These are phyloP conservation scores for Esox lucius DNA, from an alignment of 2,797 vertebrate species.

Conservation along the genomic window DNA sequence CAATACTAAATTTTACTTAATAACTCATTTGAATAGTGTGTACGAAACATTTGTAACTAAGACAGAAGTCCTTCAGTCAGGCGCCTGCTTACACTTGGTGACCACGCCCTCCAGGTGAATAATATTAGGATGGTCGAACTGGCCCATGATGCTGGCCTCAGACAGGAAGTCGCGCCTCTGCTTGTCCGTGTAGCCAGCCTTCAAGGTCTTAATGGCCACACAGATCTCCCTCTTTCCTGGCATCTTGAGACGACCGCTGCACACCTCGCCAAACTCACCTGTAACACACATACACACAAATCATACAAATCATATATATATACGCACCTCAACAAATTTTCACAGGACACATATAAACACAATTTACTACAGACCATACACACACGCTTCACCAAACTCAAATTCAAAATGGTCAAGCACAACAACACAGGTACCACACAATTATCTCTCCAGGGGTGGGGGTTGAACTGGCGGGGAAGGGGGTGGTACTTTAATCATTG, in stretches of 20 bases:
- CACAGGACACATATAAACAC: neutral
- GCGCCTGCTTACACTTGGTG: slow-evolving; percentile 89
- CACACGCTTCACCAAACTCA: neutral
- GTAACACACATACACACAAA: slow-evolving; percentile 3
- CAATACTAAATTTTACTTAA: neutral
- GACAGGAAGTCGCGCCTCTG: slow-evolving; percentile 96
- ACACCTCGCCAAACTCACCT: slow-evolving; percentile 98
- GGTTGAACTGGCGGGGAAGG: slow-evolving; percentile 20
- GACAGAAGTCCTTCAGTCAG: neutral
- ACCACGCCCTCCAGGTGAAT: slow-evolving; percentile 97
- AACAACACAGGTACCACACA: neutral
- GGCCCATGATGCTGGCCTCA: slow-evolving; percentile 97
- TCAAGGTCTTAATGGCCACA: slow-evolving; percentile 96
- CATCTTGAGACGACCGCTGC: slow-evolving; percentile 95
- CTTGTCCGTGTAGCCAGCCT: slow-evolving; percentile 96
- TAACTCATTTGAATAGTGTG: neutral
- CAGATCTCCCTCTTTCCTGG: slow-evolving; percentile 96
- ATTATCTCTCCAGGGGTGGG: slow-evolving; percentile 23
- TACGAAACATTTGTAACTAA: neutral
- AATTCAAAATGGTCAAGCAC: neutral
- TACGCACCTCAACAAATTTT: neutral
- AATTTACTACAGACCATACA: neutral
- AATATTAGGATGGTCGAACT: slow-evolving; percentile 98
- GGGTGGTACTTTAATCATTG: slow-evolving; percentile 59
- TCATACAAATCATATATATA: neutral